Percentiles rank a stretch among this genome's conserved stretches.
phyloP scores from a whole-genome alignment of 2,113 vertebrate species.

The Nyctereutes procyonoides region DNA sequence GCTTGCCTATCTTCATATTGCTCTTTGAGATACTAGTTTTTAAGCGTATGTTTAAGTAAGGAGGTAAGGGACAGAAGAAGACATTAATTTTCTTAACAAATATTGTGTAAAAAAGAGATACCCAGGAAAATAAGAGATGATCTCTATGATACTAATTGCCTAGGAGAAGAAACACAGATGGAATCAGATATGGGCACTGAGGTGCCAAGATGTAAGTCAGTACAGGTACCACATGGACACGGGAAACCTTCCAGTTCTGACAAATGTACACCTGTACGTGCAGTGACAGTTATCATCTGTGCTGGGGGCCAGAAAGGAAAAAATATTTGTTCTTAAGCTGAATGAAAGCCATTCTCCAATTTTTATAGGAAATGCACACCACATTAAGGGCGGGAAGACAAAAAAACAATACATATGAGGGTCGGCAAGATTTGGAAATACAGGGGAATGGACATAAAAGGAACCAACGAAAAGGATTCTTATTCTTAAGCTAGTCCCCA shows the following conservation, averaged over 20 bases:
- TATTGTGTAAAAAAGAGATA: not conserved
- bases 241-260: not conserved
- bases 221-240: fast-evolving
- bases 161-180: not conserved
- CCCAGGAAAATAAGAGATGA: not conserved
- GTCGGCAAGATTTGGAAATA: not conserved
- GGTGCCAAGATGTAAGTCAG: not conserved
- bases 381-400: not conserved
- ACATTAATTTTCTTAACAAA: not conserved
- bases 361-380: not conserved
- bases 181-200: not conserved
- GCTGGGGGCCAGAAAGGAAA: not conserved
- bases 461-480: not conserved
- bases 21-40: not conserved
- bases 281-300: not conserved
- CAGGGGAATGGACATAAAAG: not conserved
- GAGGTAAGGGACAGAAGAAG: not conserved
- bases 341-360: not conserved
- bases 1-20: not conserved
- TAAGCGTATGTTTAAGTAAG: not conserved
- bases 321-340: not conserved
- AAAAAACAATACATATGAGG: not conserved
- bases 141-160: not conserved
- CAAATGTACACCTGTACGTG: not conserved
- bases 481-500: not conserved